Evolutionary conservation across 92 coral and sea anemone genomes (phyloP).

Genomic region (Phenganax marumi): DNA sequence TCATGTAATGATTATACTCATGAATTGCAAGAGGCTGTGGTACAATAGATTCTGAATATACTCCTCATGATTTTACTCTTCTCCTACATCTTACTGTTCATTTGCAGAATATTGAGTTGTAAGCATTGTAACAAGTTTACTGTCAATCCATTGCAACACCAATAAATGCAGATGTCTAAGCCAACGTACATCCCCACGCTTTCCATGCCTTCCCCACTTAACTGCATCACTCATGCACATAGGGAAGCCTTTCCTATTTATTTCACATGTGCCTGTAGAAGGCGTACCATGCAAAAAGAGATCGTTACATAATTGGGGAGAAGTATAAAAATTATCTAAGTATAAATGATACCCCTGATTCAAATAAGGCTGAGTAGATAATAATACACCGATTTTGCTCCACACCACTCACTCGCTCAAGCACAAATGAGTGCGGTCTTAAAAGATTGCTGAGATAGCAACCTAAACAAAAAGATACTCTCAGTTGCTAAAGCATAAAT

Average conservation of each 20-base stretch:
- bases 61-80: slow-evolving; percentile 45
- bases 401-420: no score
- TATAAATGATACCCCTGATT: slow-evolving; percentile 67
- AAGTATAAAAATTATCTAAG: slow-evolving; percentile 64
- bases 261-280: slow-evolving; percentile 55
- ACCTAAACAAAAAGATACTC: no score
- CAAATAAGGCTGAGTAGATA: no score
- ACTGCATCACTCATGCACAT: slow-evolving; percentile 46
- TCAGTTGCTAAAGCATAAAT: no score
- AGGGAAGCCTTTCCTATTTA: slow-evolving; percentile 59
- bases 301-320: slow-evolving; percentile 51
- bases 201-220: slow-evolving; percentile 59
- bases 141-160: slow-evolving; percentile 58
- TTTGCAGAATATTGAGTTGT: slow-evolving; percentile 59
- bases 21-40: slow-evolving; percentile 55
- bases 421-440: no score
- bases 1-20: slow-evolving; percentile 56
- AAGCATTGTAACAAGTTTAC: slow-evolving; percentile 60
- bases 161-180: slow-evolving; percentile 48
- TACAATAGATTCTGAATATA: slow-evolving; percentile 14
- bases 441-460: no score
- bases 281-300: slow-evolving; percentile 58
- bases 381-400: no score
- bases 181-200: slow-evolving; percentile 61
- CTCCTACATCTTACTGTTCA: slow-evolving; percentile 40